Evolutionary conservation across 92 coral and sea anemone genomes (phyloP), one percentile per base, ranked within the genome.

Genomic region (Zoanthus solanderi): DNA sequence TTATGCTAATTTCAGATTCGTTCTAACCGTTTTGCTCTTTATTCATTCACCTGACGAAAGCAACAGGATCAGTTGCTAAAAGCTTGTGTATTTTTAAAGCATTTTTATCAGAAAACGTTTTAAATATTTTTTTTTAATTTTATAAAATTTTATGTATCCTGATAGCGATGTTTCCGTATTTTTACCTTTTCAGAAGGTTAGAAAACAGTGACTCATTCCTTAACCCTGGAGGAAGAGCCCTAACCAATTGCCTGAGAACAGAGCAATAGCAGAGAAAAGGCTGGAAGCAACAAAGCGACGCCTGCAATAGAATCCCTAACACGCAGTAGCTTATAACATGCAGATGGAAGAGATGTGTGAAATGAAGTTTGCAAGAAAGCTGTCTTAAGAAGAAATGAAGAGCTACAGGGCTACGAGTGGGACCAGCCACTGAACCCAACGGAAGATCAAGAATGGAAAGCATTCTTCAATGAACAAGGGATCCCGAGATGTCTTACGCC

Each of bases 201-300:
- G 68, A 10, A 58, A 72, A 13, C 81, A 84, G 6, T 84, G 79
- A 81, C 15, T 72, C 46, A 84, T 73, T 7, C 82, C 72, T 0
- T 72, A 56, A 31, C 88, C 88, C 5, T 84, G 88, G 88, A 72
- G 72, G 60, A 69, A 79, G 28, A 44, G 52, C 47, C 88, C 88
- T 9, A 54, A 28, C 53, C 44, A 46, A 58, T 63, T 84, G 52
- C 88, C 91, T n/a, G 91, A 88, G 28, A 88, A 88, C 76, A 88
- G 73, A 60, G 46, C 5, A 63, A 69, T 16, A 46, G 92, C 83
- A 23, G 28, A 71, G 75, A 90, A 71, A 61, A 82, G 76, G 12
- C 65, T 90, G 8, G 66, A 78, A 42, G 16, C 71, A 9, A 29
- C 83, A 2, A 69, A 52, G 50, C 16, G 76, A 12, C 42, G 75